Evolutionary conservation across 2,797 vertebrate species (phyloP), one percentile per base, ranked within the genome.

Genomic region (Lepidocolaptes lacrymiger): DNA sequence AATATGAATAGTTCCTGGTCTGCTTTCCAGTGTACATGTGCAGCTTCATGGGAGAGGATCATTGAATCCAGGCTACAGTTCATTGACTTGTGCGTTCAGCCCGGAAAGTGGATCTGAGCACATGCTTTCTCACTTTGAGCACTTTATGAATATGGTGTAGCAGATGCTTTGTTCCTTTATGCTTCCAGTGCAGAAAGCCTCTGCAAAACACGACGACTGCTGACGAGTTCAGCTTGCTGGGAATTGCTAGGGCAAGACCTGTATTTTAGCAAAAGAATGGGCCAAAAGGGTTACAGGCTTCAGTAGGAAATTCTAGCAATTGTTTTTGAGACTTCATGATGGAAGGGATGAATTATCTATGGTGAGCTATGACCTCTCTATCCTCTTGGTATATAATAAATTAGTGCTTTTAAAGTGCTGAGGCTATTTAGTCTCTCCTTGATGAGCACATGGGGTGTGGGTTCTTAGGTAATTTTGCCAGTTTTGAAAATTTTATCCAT

Each of bases 31-130:
- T 46, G 46, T 55, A 36, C 67, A 12, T n/a, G 22, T 66, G 66
- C 58, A 82, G 1, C 32, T 41, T 16, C 16, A 44, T 54, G 73
- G 84, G 72, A 86, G 63, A 67, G 67, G 61, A 63, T 88, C 92
- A 79, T 77, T 97, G 86, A 86, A 49, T 73, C 49, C 44, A 32
- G 78, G 87, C 91, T 91, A 24, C 62, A 68, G 61, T 81, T 92
- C 91, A 27, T 21, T 91, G 85, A 73, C 48, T 81, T 86, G 83
- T 2, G 2, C n/a, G 4, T 82, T 83, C 59, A 93, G 54, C 71
- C 87, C 36, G 10, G 78, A 46, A 72, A 80, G 77, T 58, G 66
- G 66, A 75, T 66, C 83, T 39, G 44, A 85, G 75, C 39, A 7
- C 26, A 0, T 79, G 49, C 80, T 86, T 74, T 34, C 87, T 89